Evolutionary conservation across 2,113 vertebrate genomes (phyloP).

Genomic region (Rhinolophus ferrumequinum): DNA sequence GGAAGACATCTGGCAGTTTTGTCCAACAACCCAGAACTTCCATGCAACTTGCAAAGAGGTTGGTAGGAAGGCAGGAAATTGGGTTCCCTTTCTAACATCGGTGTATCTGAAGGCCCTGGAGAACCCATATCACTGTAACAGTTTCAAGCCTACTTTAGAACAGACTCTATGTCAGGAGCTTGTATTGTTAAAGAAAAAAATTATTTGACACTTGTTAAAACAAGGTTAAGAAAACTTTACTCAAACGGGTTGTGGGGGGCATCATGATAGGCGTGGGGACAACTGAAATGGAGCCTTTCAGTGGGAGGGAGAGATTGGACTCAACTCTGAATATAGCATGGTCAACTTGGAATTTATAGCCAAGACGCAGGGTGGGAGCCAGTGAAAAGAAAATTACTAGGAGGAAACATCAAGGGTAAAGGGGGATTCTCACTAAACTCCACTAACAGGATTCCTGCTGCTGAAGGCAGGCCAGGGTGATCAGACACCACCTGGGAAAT

Average conservation of each 20-base stretch:
- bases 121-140: neutral
- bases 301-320: neutral
- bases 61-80: neutral
- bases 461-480: neutral
- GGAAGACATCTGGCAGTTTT: neutral
- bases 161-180: neutral
- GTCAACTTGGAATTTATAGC: neutral
- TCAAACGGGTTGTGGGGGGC: neutral
- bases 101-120: neutral
- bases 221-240: neutral
- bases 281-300: neutral
- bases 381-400: neutral
- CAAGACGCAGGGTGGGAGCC: neutral
- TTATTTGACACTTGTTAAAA: neutral
- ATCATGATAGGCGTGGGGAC: neutral
- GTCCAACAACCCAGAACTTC: neutral
- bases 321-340: neutral
- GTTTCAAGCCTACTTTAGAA: neutral
- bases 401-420: neutral
- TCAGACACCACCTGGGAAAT: neutral
- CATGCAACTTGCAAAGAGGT: neutral
- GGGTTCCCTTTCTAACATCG: neutral
- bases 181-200: neutral
- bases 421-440: neutral
- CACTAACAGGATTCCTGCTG: neutral